Percentiles rank a stretch among this genome's conserved stretches.
Evolutionary conservation across 2,113 vertebrate species (phyloP).

Genomic region (Pseudorhombus dupliciocellatus): DNA sequence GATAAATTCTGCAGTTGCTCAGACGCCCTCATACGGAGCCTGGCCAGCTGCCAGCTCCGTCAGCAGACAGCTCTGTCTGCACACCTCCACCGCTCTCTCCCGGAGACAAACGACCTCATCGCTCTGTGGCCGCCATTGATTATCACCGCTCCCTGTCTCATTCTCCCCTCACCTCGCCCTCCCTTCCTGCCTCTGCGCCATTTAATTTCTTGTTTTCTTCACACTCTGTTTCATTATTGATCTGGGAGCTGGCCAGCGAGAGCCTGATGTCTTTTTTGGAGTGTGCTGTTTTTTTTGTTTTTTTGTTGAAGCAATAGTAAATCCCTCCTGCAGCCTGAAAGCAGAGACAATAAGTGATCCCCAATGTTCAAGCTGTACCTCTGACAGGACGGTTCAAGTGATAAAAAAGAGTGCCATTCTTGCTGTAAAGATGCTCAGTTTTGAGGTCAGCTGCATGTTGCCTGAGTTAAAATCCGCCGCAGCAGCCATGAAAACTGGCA

Average conservation of each 20-base stretch:
- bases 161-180: conserved; percentile 11
- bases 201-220: conserved; percentile 48
- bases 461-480: conserved; percentile 63
- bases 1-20: conserved; percentile 50
- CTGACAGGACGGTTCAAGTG: conserved; percentile 36
- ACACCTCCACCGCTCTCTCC: conserved; percentile 4
- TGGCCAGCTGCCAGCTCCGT: conserved; percentile 45
- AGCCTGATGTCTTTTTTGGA: conserved; percentile 54
- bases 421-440: conserved; percentile 44
- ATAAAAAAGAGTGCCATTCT: conserved; percentile 43
- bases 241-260: conserved; percentile 17
- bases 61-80: conserved; percentile 53
- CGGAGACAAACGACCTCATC: conserved; percentile 65
- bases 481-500: conserved; percentile 69
- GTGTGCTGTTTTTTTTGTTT: not conserved
- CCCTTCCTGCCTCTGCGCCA: conserved; percentile 8
- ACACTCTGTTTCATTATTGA: conserved; percentile 64
- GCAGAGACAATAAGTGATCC: not conserved
- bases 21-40: conserved; percentile 39
- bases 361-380: not conserved
- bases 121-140: conserved; percentile 58
- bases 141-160: conserved; percentile 39
- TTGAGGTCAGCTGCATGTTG: conserved; percentile 57
- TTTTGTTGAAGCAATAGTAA: not conserved
- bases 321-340: not conserved